A percentile compares a stretch with the other conserved stretches of the same genome.
Conservation (phyloP, 1,140 invertebrate genomes). For the Cyrtorhinus lividipennis region DNA sequence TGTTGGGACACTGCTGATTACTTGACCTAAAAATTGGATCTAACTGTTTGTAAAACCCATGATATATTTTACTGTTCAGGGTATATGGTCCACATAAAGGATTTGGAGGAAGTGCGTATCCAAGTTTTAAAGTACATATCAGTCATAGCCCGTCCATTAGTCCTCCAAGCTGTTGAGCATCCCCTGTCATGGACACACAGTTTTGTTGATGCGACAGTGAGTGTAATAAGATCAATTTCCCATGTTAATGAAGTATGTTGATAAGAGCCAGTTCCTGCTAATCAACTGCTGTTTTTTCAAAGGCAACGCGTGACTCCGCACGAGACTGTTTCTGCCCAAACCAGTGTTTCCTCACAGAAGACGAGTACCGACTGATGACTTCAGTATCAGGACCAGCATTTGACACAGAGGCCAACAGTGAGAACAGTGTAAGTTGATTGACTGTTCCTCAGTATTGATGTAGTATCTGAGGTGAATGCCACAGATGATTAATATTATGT, state of each 20-base stretch:
- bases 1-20: no score
- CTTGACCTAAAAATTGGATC: no score
- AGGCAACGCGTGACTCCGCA: no score
- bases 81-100: conserved; percentile 82
- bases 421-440: conserved; percentile 32
- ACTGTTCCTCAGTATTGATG: no score
- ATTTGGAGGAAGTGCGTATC: conserved; percentile 82
- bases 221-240: no score
- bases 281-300: no score
- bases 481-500: no score
- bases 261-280: no score
- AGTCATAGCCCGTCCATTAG: conserved; percentile 74
- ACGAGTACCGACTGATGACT: conserved; percentile 51
- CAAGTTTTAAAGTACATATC: conserved; percentile 85
- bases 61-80: conserved; percentile 36
- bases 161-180: conserved; percentile 56
- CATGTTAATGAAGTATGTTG: no score
- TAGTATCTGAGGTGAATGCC: no score
- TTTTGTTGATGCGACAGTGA: conserved; percentile 69
- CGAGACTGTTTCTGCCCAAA: background rate
- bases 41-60: no score
- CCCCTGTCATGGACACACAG: conserved; percentile 79
- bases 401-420: conserved; percentile 44
- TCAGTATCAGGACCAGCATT: conserved; percentile 76
- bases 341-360: background rate